Evolutionary conservation across 2,888 invertebrate species (phyloP), one percentile per base, ranked within the genome.

Genomic region (Allacma fusca): DNA sequence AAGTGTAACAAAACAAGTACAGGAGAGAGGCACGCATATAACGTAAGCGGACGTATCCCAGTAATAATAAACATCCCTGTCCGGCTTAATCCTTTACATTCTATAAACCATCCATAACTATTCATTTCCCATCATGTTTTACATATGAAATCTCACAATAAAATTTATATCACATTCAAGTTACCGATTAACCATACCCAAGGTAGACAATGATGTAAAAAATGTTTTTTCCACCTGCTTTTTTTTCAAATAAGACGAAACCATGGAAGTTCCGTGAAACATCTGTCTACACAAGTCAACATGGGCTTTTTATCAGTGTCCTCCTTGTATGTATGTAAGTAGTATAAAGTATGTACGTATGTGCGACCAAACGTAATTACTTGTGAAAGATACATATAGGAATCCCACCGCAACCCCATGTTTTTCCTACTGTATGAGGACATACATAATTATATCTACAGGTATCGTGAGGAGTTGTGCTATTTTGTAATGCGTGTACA

Each of bases 251-350:
- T 50, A 50, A 50, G 50, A 50, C 50, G 50, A 16, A 40, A 40
- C 40, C 68, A 69, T 68, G 67, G 59, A 76, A 70, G 43, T 50
- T 67, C 68, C 67, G 72, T 77, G 67, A 77, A 77, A 77, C 77
- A 77, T 77, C 77, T 77, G 77, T 74, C 77, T 77, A 62, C 77
- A 68, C 69, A 69, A 77, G 62, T 28, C 59, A 59, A 57, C 73
- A 40, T 28, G 26, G 62, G 2, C 9, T 62, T 62, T 62, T 23
- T 59, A 59, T 62, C 26, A 62, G 26, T 23, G 7, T 23, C 26
- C 16, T 50, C 50, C 19, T 16, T n/a, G n/a, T 50, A 50, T 16
- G 9, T 50, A 50, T 50, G n/a, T 50, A 50, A 1, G 19, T 5
- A n/a, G 50, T 40, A 13, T 62, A 62, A 59, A 59, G 21, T 21